A percentile compares a stretch with the other conserved stretches of the same genome.
These are phyloP conservation scores for Ametastegia equiseti DNA, from an alignment of 2,888 invertebrate genomes.

Conservation along the genomic window DNA sequence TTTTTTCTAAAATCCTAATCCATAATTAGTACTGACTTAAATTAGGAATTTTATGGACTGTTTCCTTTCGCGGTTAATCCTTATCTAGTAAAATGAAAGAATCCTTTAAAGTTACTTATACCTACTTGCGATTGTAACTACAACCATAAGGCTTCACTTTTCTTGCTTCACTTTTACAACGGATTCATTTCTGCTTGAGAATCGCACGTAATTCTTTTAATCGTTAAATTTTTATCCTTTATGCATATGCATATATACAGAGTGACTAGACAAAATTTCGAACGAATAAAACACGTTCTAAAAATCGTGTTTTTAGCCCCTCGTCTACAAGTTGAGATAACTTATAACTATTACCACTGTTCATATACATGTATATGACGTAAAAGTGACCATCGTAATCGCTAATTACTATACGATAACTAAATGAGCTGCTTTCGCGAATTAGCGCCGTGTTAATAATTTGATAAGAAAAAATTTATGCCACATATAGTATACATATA, in stretches of 20 bases:
- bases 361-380: too few relatives aligned
- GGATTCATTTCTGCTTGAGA: neutral
- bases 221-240: too few relatives aligned
- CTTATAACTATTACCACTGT: neutral
- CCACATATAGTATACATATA: too few relatives aligned
- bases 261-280: neutral
- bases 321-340: neutral
- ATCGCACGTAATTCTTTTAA: neutral
- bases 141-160: conserved; percentile 36
- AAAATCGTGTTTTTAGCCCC: neutral
- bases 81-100: conserved; percentile 4
- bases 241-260: neutral
- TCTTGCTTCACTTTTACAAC: neutral
- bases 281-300: neutral
- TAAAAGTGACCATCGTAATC: conserved; percentile 8
- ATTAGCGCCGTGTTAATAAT: neutral
- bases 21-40: too few relatives aligned
- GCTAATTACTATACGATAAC: neutral
- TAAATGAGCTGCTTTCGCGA: neutral
- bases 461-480: neutral
- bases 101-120: conserved; percentile 9
- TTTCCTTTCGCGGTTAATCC: conserved; percentile 5
- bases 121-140: conserved; percentile 1
- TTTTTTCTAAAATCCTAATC: neutral
- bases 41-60: too few relatives aligned